These are phyloP conservation scores for Euzophera pinguis DNA, from an alignment of 2,888 invertebrate species.

Conservation along the genomic window DNA sequence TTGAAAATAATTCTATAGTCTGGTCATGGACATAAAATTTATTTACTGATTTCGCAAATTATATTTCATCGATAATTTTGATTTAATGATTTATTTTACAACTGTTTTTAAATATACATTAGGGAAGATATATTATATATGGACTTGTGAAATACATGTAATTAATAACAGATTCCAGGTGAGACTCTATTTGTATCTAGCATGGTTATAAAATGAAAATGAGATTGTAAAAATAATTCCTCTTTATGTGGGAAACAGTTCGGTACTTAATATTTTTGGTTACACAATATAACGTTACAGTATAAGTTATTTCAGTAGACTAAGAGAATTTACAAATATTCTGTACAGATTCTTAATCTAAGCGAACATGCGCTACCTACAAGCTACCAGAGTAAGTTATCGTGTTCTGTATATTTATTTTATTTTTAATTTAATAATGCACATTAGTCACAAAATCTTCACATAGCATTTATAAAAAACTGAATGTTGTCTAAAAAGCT, in stretches of 20 bases:
- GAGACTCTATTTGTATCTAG: conserved; percentile 2
- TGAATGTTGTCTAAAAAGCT: too few species aligned
- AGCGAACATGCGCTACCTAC: conserved; percentile 44
- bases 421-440: not conserved
- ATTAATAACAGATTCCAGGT: not conserved
- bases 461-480: too few species aligned
- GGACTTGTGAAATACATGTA: not conserved
- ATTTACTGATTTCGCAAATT: not conserved
- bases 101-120: not conserved
- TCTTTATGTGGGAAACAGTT: not conserved
- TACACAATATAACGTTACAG: conserved; percentile 36
- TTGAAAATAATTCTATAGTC: not conserved
- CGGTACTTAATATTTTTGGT: conserved; percentile 41
- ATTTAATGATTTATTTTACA: not conserved
- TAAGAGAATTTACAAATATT: conserved; percentile 70
- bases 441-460: too few species aligned
- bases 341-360: conserved; percentile 65
- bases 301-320: conserved; percentile 41
- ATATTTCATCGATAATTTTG: not conserved
- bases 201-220: not conserved
- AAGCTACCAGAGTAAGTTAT: conserved; percentile 23
- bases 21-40: not conserved
- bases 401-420: conserved; percentile 29
- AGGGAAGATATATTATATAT: not conserved
- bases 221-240: not conserved